Conservation (phyloP, 2,113 vertebrate genomes). For the Pardalotus punctatus region DNA sequence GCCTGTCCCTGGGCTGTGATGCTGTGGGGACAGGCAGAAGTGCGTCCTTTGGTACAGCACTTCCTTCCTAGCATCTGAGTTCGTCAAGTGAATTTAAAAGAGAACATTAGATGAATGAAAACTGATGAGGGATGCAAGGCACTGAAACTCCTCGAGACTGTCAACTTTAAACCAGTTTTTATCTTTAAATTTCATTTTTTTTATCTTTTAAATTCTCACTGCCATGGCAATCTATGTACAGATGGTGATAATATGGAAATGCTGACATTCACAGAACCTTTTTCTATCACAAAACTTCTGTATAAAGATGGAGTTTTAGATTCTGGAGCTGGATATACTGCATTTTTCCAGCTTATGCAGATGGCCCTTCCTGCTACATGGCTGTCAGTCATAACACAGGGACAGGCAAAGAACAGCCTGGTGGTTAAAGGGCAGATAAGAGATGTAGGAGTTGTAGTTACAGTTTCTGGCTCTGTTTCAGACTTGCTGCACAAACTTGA, state of each 20-base stretch:
- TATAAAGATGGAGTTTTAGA: not conserved
- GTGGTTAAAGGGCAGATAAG: not conserved
- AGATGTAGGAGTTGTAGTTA: not conserved
- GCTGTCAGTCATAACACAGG: not conserved
- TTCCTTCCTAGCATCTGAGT: not conserved
- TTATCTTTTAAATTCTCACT: slow-evolving; percentile 15
- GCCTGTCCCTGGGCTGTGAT: not conserved
- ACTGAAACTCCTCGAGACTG: not conserved
- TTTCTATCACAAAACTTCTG: slow-evolving; percentile 12
- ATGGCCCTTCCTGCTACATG: not conserved
- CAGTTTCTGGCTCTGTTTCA: not conserved
- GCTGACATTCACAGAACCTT: slow-evolving; percentile 36
- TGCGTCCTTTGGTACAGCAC: not conserved
- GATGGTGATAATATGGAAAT: slow-evolving; percentile 36
- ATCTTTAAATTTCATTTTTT: slow-evolving; percentile 35
- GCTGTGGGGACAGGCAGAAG: not conserved
- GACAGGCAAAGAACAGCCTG: not conserved
- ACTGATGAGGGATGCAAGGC: not conserved
- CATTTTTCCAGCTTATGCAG: not conserved
- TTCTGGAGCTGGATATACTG: not conserved
- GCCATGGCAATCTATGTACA: not conserved
- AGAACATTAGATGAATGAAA: not conserved
- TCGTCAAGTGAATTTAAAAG: slow-evolving; percentile 5
- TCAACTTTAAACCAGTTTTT: slow-evolving; percentile 16
- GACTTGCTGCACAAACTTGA: not conserved